Conservation (phyloP, 2,888 invertebrate genomes). For the Digitonthophagus gazella region DNA sequence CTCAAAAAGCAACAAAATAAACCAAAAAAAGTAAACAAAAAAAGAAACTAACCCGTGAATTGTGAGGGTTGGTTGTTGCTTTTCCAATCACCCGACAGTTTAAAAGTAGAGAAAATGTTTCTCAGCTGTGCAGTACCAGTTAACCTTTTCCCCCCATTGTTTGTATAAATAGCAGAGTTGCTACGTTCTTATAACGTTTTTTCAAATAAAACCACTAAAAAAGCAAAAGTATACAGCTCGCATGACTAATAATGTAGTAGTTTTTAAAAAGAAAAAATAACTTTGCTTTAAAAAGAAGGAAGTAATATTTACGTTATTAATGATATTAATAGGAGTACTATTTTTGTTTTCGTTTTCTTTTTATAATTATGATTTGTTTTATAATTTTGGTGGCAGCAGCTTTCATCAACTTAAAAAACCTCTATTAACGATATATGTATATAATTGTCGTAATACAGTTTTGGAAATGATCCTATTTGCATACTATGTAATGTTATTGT, state of each 20-base stretch:
- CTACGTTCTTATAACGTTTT: neutral
- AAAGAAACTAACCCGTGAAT: neutral
- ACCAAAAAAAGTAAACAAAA: neutral
- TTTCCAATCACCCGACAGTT: neutral
- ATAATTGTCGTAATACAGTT: neutral
- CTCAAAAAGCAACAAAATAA: neutral
- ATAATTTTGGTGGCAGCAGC: neutral
- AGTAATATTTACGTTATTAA: too few relatives aligned
- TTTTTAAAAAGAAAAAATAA: too few relatives aligned
- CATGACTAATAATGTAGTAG: too few relatives aligned
- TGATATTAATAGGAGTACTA: too few relatives aligned
- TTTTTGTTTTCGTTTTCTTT: too few relatives aligned
- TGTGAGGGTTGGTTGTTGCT: neutral
- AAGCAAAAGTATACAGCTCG: too few relatives aligned
- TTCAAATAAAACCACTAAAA: too few relatives aligned
- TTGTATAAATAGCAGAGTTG: neutral
- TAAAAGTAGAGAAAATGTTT: neutral
- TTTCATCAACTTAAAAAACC: neutral
- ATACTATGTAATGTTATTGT: too few relatives aligned
- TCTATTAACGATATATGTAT: neutral
- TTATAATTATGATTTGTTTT: neutral
- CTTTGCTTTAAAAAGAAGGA: too few relatives aligned
- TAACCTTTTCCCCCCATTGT: neutral
- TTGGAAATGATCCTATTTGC: neutral
- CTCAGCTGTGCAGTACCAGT: neutral